Evolutionary conservation across 2,113 vertebrate species (phyloP), one percentile per base, ranked within the genome.

Genomic region (Etheostoma spectabile): DNA sequence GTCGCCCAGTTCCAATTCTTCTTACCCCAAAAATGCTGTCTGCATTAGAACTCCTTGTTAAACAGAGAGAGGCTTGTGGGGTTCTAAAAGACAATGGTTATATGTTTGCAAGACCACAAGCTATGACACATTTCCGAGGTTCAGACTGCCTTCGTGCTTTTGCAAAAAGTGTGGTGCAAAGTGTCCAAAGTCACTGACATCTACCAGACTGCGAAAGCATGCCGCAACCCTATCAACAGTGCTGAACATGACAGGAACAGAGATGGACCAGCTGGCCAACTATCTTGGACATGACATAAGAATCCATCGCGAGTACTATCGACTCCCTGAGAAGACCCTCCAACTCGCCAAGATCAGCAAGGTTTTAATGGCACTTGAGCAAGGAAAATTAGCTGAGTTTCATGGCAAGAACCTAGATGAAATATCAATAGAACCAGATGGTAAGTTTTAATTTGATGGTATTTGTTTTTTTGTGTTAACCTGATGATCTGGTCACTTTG

Each of bases 211-310:
- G 1, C 1, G 74, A 61, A 89, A 86, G 12, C 87, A 86, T 77
- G 81, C 65, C 4, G 78, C 77, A 30, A 74, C 80, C 13, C 64
- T 89, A 4, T 79, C 69, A 73, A 72, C 60, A 5, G 77, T 86
- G 12, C 53, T 84, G 19, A 86, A 81, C 18, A 75, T 86, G 74
- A 82, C 46, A 12, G 38, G 85, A 42, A 80, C 59, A 30, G 74
- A 81, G 21, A 81, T 88, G 64, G 82, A 86, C 53, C 83, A 88
- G 22, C 33, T 85, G 13, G 82, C 76, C 2, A 77, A 74, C 33
- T 83, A 83, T 74, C 79, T 90, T 22, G 71, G 82, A 0, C 85
- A 78, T 49, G 73, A 90, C 33, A 35, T 35, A 35, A 35, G 33
- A 35, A 35, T 35, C 33, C 33, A 35, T 35, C 33, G 33, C 33